Evolutionary conservation across 2,888 invertebrate species (phyloP), one percentile per base, ranked within the genome.

Genomic region (Epicampocera succincta): DNA sequence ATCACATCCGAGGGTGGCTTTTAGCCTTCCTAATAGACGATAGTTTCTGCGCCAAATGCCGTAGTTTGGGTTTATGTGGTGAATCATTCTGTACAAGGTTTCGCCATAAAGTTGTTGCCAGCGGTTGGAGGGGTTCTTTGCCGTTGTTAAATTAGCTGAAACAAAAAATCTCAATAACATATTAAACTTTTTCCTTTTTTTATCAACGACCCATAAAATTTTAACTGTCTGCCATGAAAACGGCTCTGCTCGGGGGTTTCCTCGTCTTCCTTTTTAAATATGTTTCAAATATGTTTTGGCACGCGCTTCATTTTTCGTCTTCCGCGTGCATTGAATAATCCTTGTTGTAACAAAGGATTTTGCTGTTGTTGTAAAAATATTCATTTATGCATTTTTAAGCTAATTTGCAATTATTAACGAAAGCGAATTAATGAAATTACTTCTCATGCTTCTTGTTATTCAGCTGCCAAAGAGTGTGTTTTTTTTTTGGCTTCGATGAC

Each of bases 321-420:
- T 42, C 9, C 11, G n/a, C 11, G 5, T 52, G 21, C 48, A 56
- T 56, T 25, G 61, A 66, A 76, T 61, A 80, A 80, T 76, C 48
- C 66, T 42, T 54, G 42, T 40, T 72, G 72, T 50, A 61, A 63
- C 52, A 76, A 71, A 52, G 50, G 48, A 80, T 65, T 75, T 80
- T 69, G 13, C 12, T 65, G 19, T 25, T 65, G 15, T 46, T 40
- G 25, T 50, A 19, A 42, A 58, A 56, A 29, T 4, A 29, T 29
- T 29, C 29, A 71, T 75, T 75, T 75, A 75, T 63, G 50, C 29
- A 19, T 61, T 72, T 50, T 56, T 33, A 33, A 80, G 80, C 80
- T 76, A 80, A 80, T 80, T 80, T 80, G 19, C 52, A 54, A 42
- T 63, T 48, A 46, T 29, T 46, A 61, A 61, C 3, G 6, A 29